phyloP scores from a whole-genome alignment of 2,113 vertebrate genomes.

The Reinhardtius hippoglossoides region DNA sequence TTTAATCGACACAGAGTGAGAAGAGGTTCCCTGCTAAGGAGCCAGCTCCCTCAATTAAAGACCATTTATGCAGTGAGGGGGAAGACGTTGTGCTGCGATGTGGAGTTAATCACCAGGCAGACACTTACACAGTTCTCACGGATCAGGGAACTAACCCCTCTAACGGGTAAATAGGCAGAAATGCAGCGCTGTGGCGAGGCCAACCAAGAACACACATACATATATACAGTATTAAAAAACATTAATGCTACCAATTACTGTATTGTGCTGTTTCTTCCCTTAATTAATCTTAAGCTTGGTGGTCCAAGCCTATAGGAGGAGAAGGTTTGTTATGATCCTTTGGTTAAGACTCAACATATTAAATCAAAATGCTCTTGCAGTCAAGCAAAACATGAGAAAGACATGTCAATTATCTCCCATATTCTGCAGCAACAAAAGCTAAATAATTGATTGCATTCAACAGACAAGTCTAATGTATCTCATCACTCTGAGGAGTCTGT shows the following conservation, averaged over 20 bases:
- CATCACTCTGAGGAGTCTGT: constrained; percentile 67
- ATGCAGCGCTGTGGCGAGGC: constrained; percentile 53
- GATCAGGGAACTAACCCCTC: constrained; percentile 83
- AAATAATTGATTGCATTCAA: constrained; percentile 64
- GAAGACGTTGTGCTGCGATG: constrained; percentile 88
- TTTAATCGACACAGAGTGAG: constrained; percentile 90
- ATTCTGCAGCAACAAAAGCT: constrained; percentile 53
- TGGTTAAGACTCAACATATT: constrained; percentile 13
- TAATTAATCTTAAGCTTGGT: constrained; percentile 24
- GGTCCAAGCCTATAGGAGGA: constrained; percentile 20
- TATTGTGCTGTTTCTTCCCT: constrained; percentile 20
- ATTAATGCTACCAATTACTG: constrained; percentile 18
- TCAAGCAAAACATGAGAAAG: constrained; percentile 31
- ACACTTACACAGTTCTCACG: constrained; percentile 84
- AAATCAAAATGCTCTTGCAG: constrained; percentile 25
- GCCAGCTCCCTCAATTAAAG: constrained; percentile 87
- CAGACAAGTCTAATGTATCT: constrained; percentile 63
- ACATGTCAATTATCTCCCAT: constrained; percentile 57
- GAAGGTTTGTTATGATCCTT: constrained; percentile 29
- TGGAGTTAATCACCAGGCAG: constrained; percentile 88
- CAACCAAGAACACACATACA: constrained; percentile 30
- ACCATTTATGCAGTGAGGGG: constrained; percentile 88
- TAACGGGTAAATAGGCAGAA: constrained; percentile 79
- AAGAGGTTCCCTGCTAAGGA: constrained; percentile 81
- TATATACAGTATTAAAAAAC: constrained; percentile 2